These are phyloP conservation scores for Allobates femoralis DNA, from an alignment of 2,797 vertebrate genomes.

Conservation along the genomic window DNA sequence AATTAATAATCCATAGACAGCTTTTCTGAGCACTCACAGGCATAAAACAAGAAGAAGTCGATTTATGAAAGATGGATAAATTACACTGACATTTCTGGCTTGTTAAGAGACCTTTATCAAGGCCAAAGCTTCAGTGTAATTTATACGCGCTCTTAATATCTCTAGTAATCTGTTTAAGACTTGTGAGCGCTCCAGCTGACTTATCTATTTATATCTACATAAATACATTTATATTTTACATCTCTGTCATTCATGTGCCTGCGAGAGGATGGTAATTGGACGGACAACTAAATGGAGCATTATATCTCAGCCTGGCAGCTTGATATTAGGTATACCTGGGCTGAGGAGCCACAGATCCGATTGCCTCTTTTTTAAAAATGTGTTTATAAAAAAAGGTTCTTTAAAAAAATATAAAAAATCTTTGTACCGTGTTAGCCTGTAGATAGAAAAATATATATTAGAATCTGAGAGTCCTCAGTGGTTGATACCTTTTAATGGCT, in stretches of 20 bases:
- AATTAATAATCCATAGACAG: constrained; percentile 39
- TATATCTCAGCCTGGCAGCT: background rate
- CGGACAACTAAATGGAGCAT: constrained; percentile 33
- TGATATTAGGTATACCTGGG: background rate
- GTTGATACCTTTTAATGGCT: no score
- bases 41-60: constrained; percentile 24
- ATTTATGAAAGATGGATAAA: constrained; percentile 45
- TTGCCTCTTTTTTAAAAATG: background rate
- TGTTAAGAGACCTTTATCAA: constrained; percentile 52
- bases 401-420: no score
- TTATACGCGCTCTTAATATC: constrained; percentile 47
- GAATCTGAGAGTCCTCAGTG: no score
- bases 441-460: no score
- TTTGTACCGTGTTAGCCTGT: no score
- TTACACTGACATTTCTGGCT: constrained; percentile 45
- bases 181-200: constrained; percentile 40
- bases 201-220: constrained; percentile 49
- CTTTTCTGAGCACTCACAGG: constrained; percentile 12
- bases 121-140: constrained; percentile 43
- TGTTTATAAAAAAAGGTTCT: no score
- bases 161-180: constrained; percentile 44
- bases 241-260: background rate
- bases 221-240: constrained; percentile 40
- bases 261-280: constrained; percentile 31
- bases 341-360: background rate